Percentiles rank a stretch among this genome's conserved stretches.
phyloP scores from a whole-genome alignment of 2,113 vertebrate genomes.

The Herpetotheres cachinnans region DNA sequence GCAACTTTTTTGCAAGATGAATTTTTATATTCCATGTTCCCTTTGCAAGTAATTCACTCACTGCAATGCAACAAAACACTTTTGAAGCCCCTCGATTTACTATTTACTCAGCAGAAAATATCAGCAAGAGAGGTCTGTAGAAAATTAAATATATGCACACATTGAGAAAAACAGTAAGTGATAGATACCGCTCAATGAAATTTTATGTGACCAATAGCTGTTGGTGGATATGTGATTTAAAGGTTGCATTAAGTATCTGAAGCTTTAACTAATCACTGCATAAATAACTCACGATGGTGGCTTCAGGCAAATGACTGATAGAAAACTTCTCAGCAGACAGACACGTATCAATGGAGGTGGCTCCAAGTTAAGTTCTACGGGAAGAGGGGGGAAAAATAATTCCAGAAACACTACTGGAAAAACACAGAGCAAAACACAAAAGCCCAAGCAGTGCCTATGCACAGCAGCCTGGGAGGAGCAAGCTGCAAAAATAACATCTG shows the following conservation, averaged over 20 bases:
- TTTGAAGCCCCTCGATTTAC: slow-evolving; percentile 17
- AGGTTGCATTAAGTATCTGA: slow-evolving; percentile 16
- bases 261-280: slow-evolving; percentile 47
- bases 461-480: neutral
- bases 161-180: slow-evolving; percentile 30
- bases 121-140: neutral
- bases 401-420: neutral
- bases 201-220: slow-evolving; percentile 40
- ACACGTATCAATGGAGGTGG: neutral
- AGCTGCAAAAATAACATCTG: neutral
- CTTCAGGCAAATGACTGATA: neutral
- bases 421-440: neutral
- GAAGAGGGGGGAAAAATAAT: neutral
- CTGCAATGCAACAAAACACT: neutral
- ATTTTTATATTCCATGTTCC: neutral
- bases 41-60: slow-evolving; percentile 32
- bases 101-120: slow-evolving; percentile 37
- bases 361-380: neutral
- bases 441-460: neutral
- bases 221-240: slow-evolving; percentile 36
- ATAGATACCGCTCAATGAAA: slow-evolving; percentile 32
- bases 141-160: slow-evolving; percentile 47
- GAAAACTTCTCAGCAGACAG: neutral
- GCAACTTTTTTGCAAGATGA: neutral
- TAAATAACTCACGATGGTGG: slow-evolving; percentile 24